A percentile compares a stretch with the other conserved stretches of the same genome.
Conservation (phyloP, 2,888 invertebrate species). For the Podabrus alpinus region DNA sequence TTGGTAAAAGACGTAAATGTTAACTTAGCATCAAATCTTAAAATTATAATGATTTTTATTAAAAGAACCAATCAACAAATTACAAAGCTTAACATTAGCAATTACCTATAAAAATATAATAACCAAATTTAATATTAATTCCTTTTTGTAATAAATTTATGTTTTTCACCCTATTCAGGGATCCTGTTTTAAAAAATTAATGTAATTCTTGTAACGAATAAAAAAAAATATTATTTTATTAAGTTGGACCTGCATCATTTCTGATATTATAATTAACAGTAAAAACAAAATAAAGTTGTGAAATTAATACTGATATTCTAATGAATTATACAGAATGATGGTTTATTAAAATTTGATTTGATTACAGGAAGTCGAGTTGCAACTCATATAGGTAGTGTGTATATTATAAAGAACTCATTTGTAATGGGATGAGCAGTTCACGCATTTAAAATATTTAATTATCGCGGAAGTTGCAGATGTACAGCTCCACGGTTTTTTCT, state of each 20-base stretch:
- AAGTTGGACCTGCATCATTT: neutral
- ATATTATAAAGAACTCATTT: constrained; percentile 1
- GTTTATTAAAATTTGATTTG: constrained; percentile 35
- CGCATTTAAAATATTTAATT: constrained; percentile 15
- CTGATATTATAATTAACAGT: constrained; percentile 22
- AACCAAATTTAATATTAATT: too few relatives aligned
- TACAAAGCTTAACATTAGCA: too few relatives aligned
- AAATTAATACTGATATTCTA: constrained; percentile 29
- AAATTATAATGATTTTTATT: neutral
- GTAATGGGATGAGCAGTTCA: neutral
- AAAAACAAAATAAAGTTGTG: constrained; percentile 28
- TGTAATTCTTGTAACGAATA: too few relatives aligned
- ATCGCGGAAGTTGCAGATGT: constrained; percentile 23
- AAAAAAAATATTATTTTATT: neutral
- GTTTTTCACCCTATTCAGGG: too few relatives aligned
- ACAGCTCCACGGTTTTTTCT: neutral
- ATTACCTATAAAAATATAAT: too few relatives aligned
- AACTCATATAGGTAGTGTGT: constrained; percentile 19
- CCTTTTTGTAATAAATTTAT: too few relatives aligned
- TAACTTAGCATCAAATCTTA: neutral
- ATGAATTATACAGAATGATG: constrained; percentile 34
- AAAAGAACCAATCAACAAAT: too few relatives aligned
- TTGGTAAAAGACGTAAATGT: neutral
- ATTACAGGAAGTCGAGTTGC: constrained; percentile 37
- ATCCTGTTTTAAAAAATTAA: neutral